phyloP scores from a whole-genome alignment of 2,888 invertebrate species.

The Vanessa cardui region DNA sequence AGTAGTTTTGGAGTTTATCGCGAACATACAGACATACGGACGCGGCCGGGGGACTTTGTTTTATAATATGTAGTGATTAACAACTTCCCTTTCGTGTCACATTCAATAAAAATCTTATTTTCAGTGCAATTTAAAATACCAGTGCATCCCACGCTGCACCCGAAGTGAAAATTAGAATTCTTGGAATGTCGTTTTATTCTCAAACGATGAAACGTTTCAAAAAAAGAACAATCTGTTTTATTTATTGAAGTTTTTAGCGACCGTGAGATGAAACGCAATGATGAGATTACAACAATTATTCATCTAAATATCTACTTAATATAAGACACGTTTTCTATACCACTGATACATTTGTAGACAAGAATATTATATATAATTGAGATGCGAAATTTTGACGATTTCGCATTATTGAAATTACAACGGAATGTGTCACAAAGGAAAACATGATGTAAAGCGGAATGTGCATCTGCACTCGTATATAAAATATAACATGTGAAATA shows the following conservation, averaged over 20 bases:
- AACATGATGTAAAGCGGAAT: too few species aligned
- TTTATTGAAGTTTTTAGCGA: background rate
- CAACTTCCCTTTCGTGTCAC: conserved; percentile 24
- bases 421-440: too few species aligned
- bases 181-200: conserved; percentile 57
- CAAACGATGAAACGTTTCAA: background rate
- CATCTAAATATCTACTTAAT: background rate
- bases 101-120: conserved; percentile 34
- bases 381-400: too few species aligned
- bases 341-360: too few species aligned
- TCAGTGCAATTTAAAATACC: conserved; percentile 42
- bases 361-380: too few species aligned
- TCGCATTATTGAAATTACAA: too few species aligned
- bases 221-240: conserved; percentile 6
- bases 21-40: too few species aligned
- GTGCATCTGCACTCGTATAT: too few species aligned
- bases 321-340: background rate
- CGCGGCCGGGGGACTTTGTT: too few species aligned
- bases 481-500: too few species aligned
- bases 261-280: background rate
- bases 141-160: conserved; percentile 54
- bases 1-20: too few species aligned
- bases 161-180: conserved; percentile 60
- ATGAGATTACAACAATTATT: background rate
- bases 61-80: too few species aligned